Evolutionary conservation across 2,888 invertebrate species (phyloP), one percentile per base, ranked within the genome.

Genomic region (Drosophila colorata): DNA sequence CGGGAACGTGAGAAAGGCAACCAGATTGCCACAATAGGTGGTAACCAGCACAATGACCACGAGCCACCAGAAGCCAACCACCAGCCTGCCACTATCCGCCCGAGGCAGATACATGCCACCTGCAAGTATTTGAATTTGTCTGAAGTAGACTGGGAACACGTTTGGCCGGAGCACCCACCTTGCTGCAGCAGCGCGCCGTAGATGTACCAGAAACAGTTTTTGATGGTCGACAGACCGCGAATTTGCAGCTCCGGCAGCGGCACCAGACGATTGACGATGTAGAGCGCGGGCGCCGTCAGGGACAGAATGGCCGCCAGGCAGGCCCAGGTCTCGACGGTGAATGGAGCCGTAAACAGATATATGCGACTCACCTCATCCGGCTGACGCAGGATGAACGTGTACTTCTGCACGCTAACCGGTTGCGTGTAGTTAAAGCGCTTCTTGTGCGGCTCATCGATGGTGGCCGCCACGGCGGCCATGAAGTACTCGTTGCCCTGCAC

Each of bases 11-110:
- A 98, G 94, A 91, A 98, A 98, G 0, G 98, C 98, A 0, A 98
- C 98, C 78, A 98, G 93, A 92, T 97, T 98, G 2, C 98, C 98
- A 57, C 97, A 97, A 91, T 98, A 98, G 0, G 97, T 97, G 16
- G 98, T 98, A 0, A 98, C 96, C 18, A 98, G 94, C 0, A 98
- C 96, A 69, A 98, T 93, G 0, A 98, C 97, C 1, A 97, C 96
- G 48, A 98, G 91, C 98, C 98, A 98, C 98, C 98, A 98, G 1
- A 96, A 95, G 0, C 97, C 97, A 0, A 98, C 95, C 3, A 98
- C 94, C 7, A 98, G 91, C 6, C 98, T 94, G 2, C 97, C 97
- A 80, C 97, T 97, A 90, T 97, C 96, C 0, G 97, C 96, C 56
- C 94, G 94, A 0, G 98, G 98, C 33, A 98, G 93, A 88, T 96